These are phyloP conservation scores for Sitobion miscanthi DNA, from an alignment of 1,140 invertebrate genomes.

Conservation along the genomic window DNA sequence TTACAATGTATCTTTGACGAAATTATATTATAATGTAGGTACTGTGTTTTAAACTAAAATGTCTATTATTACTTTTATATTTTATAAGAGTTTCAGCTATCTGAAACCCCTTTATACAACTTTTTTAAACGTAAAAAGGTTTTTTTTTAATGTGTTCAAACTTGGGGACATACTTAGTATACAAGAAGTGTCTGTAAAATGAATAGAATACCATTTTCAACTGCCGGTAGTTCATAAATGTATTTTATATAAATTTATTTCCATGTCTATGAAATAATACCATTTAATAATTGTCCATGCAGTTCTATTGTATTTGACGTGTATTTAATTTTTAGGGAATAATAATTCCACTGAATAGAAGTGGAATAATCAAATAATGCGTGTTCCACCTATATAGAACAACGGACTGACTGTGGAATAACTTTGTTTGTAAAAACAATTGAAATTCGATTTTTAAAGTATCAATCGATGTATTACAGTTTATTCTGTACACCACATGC, in stretches of 20 bases:
- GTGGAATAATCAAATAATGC: too few species aligned
- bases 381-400: too few species aligned
- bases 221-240: background rate
- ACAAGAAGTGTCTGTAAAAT: background rate
- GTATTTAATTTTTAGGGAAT: background rate
- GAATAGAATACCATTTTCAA: background rate
- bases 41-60: background rate
- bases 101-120: background rate
- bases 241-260: background rate
- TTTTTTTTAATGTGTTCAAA: slow-evolving; percentile 4
- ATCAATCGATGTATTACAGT: background rate
- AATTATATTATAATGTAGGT: background rate
- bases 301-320: background rate
- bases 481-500: background rate
- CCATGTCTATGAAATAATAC: background rate
- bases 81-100: background rate
- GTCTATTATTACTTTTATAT: background rate
- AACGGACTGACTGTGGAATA: too few species aligned
- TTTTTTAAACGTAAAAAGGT: background rate
- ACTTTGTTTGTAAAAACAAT: background rate
- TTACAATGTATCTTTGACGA: background rate
- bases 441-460: background rate
- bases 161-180: background rate
- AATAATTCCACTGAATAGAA: background rate
- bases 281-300: background rate